Conservation (phyloP, 2,888 invertebrate species). For the Ichneumoninae sp. region DNA sequence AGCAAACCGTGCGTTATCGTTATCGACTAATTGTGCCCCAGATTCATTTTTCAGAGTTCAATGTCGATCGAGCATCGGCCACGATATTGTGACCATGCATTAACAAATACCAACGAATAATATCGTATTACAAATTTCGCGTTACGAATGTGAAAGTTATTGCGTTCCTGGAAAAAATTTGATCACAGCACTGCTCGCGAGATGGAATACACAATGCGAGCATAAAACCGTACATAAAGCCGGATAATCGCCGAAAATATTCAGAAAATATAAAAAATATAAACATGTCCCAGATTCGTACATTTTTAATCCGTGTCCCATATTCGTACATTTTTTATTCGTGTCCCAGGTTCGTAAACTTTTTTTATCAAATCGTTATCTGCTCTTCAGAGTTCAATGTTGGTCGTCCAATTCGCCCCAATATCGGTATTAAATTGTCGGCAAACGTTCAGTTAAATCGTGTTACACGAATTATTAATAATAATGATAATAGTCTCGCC, state of each 20-base stretch:
- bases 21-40: neutral
- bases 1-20: neutral
- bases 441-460: neutral
- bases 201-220: neutral
- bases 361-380: conserved; percentile 23
- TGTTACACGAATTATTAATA: neutral
- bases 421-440: conserved; percentile 3
- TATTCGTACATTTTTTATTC: neutral
- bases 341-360: no score
- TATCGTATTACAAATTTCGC: neutral
- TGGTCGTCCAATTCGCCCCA: neutral
- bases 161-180: neutral
- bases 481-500: neutral
- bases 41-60: conserved; percentile 30
- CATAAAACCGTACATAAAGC: neutral
- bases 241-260: conserved; percentile 4
- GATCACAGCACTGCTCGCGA: neutral
- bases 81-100: neutral
- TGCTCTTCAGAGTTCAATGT: conserved; percentile 55
- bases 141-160: neutral
- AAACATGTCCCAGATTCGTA: no score
- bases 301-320: neutral
- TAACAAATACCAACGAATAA: neutral
- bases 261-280: neutral
- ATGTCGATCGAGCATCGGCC: conserved; percentile 3